Evolutionary conservation across 2,797 vertebrate genomes (phyloP), one percentile per base, ranked within the genome.

Genomic region (Oreonectes daqikongensis): DNA sequence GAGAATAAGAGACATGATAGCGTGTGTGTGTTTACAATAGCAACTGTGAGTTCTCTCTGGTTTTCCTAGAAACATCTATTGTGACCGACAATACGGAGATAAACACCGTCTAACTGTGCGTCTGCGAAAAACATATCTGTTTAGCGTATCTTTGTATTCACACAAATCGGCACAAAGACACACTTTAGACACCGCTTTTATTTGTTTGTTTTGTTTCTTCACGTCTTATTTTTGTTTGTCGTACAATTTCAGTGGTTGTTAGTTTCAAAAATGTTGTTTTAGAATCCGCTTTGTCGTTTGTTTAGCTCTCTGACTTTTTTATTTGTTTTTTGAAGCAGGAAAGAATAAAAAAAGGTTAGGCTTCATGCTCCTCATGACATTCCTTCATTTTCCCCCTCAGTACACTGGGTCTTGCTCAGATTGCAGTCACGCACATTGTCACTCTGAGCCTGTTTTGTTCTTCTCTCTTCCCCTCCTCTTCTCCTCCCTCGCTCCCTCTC

Each of bases 401-500:
- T 75, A 63, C 78, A 70, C 69, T 79, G 75, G 66, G 60, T 79
- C 69, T 73, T 81, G 73, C 69, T 55, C 60, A 3, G 14, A 71
- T 70, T 53, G 18, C 42, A 18, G 68, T 72, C 68, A 78, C 80
- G 59, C 64, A 26, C 77, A 55, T 68, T 81, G 81, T 79, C 70
- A 84, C 69, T 71, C 30, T 35, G 66, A 81, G 70, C 77, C 66
- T 81, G 68, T 84, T 78, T 80, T 82, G 79, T 81, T 83, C 66
- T 83, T 81, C 72, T 81, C 68, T 72, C 69, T 55, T 55, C 26
- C 40, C 65, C 73, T 69, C 63, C 72, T 75, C 30, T 17, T 57
- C 35, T 68, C 57, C 70, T 70, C 64, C 38, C 53, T 26, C 24
- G 38, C 91, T 88, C 90, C 91, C 90, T 90, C 88, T 91, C 91